Evolutionary conservation across 1,140 invertebrate species (phyloP), one percentile per base, ranked within the genome.

Genomic region (Manduca sexta): DNA sequence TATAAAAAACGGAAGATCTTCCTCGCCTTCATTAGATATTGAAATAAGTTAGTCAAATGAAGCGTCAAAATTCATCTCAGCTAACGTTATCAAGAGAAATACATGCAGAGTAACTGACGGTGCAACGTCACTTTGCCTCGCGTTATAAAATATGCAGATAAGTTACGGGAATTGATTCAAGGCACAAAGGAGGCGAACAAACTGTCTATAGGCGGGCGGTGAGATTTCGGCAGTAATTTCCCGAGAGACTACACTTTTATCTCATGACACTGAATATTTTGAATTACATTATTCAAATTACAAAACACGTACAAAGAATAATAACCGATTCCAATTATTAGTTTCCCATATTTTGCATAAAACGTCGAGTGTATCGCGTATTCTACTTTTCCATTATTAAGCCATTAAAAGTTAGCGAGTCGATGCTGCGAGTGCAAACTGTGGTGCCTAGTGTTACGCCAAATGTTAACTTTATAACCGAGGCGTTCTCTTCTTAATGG

Each of bases 131-230:
- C 69, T 72, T 64, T 64, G 60, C 60, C 55, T 80, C 73, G 67
- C 67, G 69, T 84, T 80, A 77, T 84, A 81, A 84, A 82, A 81
- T 80, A 84, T 84, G 75, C 74, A 84, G 66, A 84, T 81, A 79
- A 78, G 77, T 81, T 74, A 79, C 74, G 74, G 77, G 77, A 82
- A 84, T 82, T 81, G 77, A 82, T 84, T 84, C 77, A 59, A 66
- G 64, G 71, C 72, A 76, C 77, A 82, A 75, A 79, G 67, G 75
- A 72, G 58, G 57, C 64, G 61, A 63, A 54, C 67, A 67, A 69
- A 58, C 69, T 73, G 73, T 76, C 71, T 79, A 73, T 80, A 70
- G 69, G 56, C 66, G 61, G 62, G 57, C 56, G 57, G 45, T 47
- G 71, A 82, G 77, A 82, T 82, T 84, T 84, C 60, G 75, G 70